phyloP scores from a whole-genome alignment of 2,113 vertebrate genomes.

The Antigone vipio region DNA sequence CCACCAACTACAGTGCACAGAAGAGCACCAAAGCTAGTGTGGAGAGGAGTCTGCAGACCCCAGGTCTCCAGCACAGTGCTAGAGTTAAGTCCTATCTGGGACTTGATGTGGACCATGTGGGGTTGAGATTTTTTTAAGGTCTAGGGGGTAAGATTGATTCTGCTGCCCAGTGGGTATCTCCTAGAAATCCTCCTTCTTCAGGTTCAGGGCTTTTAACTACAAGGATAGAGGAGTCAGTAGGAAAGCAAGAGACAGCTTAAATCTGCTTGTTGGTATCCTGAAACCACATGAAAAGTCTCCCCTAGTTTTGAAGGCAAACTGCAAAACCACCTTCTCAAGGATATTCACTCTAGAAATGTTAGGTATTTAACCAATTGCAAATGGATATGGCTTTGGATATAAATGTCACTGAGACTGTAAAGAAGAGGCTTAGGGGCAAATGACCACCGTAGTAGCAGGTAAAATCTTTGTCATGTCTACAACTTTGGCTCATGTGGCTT shows the following conservation, averaged over 20 bases:
- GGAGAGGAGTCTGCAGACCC: not conserved
- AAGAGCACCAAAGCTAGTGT: not conserved
- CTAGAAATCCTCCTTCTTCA: not conserved
- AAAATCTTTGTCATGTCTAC: not conserved
- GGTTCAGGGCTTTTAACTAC: not conserved
- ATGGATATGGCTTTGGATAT: not conserved
- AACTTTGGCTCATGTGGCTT: not conserved
- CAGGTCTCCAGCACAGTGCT: not conserved
- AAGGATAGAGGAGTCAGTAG: too few relatives aligned
- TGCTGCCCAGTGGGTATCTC: not conserved
- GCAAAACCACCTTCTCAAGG: not conserved
- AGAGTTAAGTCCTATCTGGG: not conserved
- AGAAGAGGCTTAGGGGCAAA: not conserved
- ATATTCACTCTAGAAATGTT: not conserved
- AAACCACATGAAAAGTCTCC: not conserved
- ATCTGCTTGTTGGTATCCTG: not conserved
- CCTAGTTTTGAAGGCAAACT: not conserved
- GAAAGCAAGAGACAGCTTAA: not conserved
- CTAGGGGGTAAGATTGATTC: accelerated
- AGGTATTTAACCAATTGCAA: not conserved
- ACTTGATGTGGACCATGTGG: too few relatives aligned
- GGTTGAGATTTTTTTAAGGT: not conserved
- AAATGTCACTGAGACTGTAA: not conserved
- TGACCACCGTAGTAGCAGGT: not conserved
- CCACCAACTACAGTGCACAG: accelerated